Evolutionary conservation across 37 sponge, comb jelly and placozoan species (phyloP), one percentile per base, ranked within the genome.

Genomic region (Aplysina aerophoba): DNA sequence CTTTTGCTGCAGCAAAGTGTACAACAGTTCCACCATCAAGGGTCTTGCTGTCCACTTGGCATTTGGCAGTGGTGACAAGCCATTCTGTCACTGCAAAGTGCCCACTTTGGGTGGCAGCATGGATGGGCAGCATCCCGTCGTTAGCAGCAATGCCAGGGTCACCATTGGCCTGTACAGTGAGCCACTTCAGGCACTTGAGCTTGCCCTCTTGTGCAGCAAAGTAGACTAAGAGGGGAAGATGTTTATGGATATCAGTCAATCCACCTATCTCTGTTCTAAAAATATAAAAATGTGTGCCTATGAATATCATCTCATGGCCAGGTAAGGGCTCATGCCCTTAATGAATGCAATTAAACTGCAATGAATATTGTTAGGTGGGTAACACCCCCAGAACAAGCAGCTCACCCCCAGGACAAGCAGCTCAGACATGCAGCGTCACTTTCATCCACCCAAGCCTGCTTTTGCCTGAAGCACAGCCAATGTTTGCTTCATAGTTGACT

Each of bases 1-100:
- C 96, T 88, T 95, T 95, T 25, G 95, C 91, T 41, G 97, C 97
- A 61, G 97, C 97, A 88, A 94, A 97, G 69, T 97, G 97, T 6
- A 97, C 89, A 12, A 93, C 95, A 34, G 97, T 97, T 31, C 95
- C 95, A 60, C 97, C 97, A 83, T 97, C 97, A 31, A 59, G 54
- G 16, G 97, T 90, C 53, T 82, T 64, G 17, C 86, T 86, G 38
- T 54, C 72, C 22, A 91, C 82, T 15, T 88, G 41, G 55, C 92
- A 93, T 13, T 87, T 77, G 5, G 90, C 97, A 34, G 85, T 75
- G 44, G 89, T 79, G 31, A 93, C 92, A 15, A 96, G 86, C 97
- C 97, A 96, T 71, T 93, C 85, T 21, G 86, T 88, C 63, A 85
- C 62, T 55, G 89, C 59, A 4, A 96, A 69, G 75, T 91, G 84